Evolutionary conservation across 2,797 vertebrate species (phyloP).

Genomic region (Selene dorsalis): DNA sequence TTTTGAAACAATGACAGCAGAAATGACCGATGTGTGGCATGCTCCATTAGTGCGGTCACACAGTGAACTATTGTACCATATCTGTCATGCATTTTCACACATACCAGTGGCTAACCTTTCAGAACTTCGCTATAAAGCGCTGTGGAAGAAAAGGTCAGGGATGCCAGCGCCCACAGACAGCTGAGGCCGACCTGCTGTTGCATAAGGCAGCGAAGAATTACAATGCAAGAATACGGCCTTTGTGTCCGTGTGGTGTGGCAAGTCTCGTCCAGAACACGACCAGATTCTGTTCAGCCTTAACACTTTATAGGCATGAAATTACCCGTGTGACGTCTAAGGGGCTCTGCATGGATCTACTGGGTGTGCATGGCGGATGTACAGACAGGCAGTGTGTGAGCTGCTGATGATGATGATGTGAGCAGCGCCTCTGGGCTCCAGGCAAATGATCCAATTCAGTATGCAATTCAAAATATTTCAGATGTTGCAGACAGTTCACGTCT

Average conservation of each 20-base stretch:
- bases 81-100: slow-evolving; percentile 44
- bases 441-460: slow-evolving; percentile 26
- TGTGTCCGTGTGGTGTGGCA: slow-evolving; percentile 57
- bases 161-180: slow-evolving; percentile 64
- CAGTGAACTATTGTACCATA: slow-evolving; percentile 65
- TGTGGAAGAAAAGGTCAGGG: slow-evolving; percentile 65
- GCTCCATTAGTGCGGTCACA: background rate
- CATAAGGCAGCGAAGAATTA: slow-evolving; percentile 58
- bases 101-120: slow-evolving; percentile 60
- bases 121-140: slow-evolving; percentile 61
- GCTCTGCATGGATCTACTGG: slow-evolving; percentile 30
- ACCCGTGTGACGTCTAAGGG: slow-evolving; percentile 39
- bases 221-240: slow-evolving; percentile 73
- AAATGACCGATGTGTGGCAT: slow-evolving; percentile 2
- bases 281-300: slow-evolving; percentile 29
- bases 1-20: background rate
- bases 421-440: slow-evolving; percentile 21
- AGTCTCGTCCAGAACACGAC: slow-evolving; percentile 51
- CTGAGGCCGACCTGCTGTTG: slow-evolving; percentile 64
- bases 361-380: slow-evolving; percentile 24
- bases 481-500: slow-evolving; percentile 26
- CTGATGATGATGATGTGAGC: background rate
- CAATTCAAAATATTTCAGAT: slow-evolving; percentile 34
- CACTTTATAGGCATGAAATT: slow-evolving; percentile 60
- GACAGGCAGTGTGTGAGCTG: slow-evolving; percentile 7